Base-by-base conservation (phyloP, 2,113 vertebrate genomes). In the Ictidomys tridecemlineatus region DNA sequence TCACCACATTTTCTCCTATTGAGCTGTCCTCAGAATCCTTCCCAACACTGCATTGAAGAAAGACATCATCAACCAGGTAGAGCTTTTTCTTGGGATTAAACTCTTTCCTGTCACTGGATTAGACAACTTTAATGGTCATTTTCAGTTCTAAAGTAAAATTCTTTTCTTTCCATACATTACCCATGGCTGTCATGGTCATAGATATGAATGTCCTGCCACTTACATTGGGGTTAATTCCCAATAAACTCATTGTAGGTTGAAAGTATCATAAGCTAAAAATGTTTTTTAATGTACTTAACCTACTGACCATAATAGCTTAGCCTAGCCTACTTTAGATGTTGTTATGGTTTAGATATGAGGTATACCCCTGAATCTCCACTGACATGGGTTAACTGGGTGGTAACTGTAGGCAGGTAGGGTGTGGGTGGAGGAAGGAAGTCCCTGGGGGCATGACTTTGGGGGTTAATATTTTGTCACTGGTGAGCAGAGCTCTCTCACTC, bases 101-200 rank as follows among this genome's bases (percentile, higher is more conserved):
- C 13, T 51, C 34, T 48, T 92, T 83, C 4, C 61, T 26, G 61
- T 67, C 76, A 84, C 20, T 77, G 34, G 17, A 51, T 37, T 89
- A 91, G 58, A 70, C 13, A 73, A 85, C 74, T 76, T 58, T 51
- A 78, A 96, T 83, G 30, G 30, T 53, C 80, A 74, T 90, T 89
- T 91, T 20, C 11, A 91, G 34, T 73, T 97, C 28, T 69, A 85
- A 94, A 85, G 16, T 53, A 72, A 83, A 91, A 91, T 22, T 67
- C 30, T 76, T 85, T 28, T 34, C 42, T 6, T 87, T 14, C 5
- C 6, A 48, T 73, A 30, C 20, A 89, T 76, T 89, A 73, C 17
- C 6, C 24, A 85, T 63, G 42, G 56, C 22, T 83, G 3, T 12
- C 7, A 48, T 30, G 9, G 37, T 17, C 34, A 72, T 42, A 53